Base-by-base conservation (phyloP, 2,797 vertebrate genomes). In the Meriones psammophilus region DNA sequence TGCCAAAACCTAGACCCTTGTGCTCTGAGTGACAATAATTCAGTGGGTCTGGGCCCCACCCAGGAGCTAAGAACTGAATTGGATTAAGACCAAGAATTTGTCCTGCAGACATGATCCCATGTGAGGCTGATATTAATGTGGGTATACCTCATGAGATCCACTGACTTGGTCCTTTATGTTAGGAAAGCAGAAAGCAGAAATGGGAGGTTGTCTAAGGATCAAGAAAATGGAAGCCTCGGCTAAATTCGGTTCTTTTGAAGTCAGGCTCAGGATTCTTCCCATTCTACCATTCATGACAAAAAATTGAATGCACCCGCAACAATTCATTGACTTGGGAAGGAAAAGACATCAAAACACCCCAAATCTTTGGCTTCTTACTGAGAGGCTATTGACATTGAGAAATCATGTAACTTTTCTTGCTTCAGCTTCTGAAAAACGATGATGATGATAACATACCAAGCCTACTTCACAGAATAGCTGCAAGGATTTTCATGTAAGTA, bases 1-100 rank as follows among this genome's bases (percentile, higher is more conserved):
- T 39, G 39, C 39, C 39, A 39, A 39, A 39, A 39, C 39, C 39
- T 39, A 39, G 39, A 39, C 39, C 39, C 39, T 39, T 39, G n/a
- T 24, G 30, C 36, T 13, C 46, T 73, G 71, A 85, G 64, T n/a
- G 58, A 89, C 83, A 36, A 54, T 79, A 56, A 95, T 93, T 97
- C 24, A 18, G 24, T 76, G 17, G 2, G 33, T 71, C 30, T 94
- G 62, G n/a, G 88, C 58, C 74, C 58, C 42, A 60, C 33, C 30
- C 0, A 15, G 73, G 73, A 84, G 56, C 83, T 64, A 56, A 84
- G 64, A 84, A 73, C 24, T 20, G 83, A 94, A 78, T 36, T 89
- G 56, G 3, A 71, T 36, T 71, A 4, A 76, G 46, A 76, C 42
- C 50, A 54, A 73, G 69, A 83, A 86, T 90, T 83, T 94, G 30